Evolutionary conservation across 2,888 invertebrate species (phyloP).

Genomic region (Tenthredo notha): DNA sequence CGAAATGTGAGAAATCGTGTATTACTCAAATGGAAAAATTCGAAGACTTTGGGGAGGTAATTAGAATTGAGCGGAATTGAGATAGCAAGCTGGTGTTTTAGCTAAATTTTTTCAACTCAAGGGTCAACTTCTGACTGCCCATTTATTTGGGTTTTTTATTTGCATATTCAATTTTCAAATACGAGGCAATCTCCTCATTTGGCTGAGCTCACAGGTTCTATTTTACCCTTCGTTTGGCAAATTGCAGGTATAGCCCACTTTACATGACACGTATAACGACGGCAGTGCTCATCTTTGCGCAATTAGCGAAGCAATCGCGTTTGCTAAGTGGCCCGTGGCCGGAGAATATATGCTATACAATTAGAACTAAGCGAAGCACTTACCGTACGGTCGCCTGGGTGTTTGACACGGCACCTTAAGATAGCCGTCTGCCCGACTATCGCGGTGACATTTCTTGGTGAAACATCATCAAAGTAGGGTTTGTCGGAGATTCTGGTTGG

Average conservation of each 20-base stretch:
- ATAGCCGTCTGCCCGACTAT: conserved; percentile 91
- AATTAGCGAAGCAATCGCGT: conserved; percentile 40
- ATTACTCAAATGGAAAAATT: no score
- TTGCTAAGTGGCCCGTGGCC: conserved; percentile 41
- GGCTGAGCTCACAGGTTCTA: not conserved
- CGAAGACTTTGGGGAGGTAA: no score
- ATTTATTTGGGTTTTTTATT: not conserved
- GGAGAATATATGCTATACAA: conserved; percentile 32
- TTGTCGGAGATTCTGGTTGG: conserved; percentile 80
- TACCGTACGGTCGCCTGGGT: conserved; percentile 92
- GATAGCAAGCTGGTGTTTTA: no score
- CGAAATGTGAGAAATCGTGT: no score
- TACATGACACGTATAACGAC: conserved; percentile 16
- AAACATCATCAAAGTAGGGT: conserved; percentile 92
- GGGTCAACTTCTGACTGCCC: not conserved
- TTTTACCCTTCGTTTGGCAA: not conserved
- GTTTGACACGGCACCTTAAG: conserved; percentile 90
- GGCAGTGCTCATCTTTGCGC: conserved; percentile 27
- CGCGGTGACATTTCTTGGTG: conserved; percentile 90
- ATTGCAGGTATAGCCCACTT: conserved; percentile 8
- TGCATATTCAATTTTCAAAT: not conserved
- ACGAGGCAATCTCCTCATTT: not conserved
- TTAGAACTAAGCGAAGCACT: conserved; percentile 73
- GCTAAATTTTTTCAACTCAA: no score
- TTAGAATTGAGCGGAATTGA: no score